Conservation (phyloP, 2,888 invertebrate genomes). For the Drosophila neonasuta region DNA sequence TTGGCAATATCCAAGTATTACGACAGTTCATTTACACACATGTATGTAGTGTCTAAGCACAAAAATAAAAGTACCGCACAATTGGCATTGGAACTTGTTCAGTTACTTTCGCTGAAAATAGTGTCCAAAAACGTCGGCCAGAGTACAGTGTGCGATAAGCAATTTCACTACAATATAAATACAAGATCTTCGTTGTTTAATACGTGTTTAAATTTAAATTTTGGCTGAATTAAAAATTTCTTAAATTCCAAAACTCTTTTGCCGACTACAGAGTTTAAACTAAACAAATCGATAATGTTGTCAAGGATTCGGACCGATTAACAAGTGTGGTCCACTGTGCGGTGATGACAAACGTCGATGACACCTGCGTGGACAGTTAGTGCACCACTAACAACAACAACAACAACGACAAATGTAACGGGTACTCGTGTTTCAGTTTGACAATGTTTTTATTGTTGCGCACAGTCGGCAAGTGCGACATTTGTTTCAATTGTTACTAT, state of each 20-base stretch:
- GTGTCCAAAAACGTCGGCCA: constrained; percentile 33
- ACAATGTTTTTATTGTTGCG: constrained; percentile 55
- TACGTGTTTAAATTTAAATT: no score
- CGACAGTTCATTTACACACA: constrained; percentile 51
- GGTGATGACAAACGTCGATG: constrained; percentile 23
- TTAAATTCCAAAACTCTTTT: background rate
- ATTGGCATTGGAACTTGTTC: constrained; percentile 71
- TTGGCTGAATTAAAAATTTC: background rate
- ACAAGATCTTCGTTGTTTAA: background rate
- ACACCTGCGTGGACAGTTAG: constrained; percentile 33
- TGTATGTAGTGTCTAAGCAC: constrained; percentile 38
- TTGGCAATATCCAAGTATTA: constrained; percentile 70
- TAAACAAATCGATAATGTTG: background rate
- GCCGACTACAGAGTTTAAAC: background rate
- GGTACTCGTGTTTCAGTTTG: constrained; percentile 51
- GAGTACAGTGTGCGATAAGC: constrained; percentile 27
- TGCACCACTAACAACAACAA: constrained; percentile 15
- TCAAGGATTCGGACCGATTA: background rate
- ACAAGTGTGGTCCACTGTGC: constrained; percentile 33
- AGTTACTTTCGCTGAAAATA: constrained; percentile 79
- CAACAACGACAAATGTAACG: constrained; percentile 21
- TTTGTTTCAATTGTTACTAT: constrained; percentile 71
- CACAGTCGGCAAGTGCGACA: constrained; percentile 28
- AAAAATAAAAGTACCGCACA: constrained; percentile 62
- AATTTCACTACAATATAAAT: background rate